A percentile compares a stretch with the other conserved stretches of the same genome.
These are phyloP conservation scores for Pyrocoelia pectoralis DNA, from an alignment of 2,888 invertebrate species.

Conservation along the genomic window DNA sequence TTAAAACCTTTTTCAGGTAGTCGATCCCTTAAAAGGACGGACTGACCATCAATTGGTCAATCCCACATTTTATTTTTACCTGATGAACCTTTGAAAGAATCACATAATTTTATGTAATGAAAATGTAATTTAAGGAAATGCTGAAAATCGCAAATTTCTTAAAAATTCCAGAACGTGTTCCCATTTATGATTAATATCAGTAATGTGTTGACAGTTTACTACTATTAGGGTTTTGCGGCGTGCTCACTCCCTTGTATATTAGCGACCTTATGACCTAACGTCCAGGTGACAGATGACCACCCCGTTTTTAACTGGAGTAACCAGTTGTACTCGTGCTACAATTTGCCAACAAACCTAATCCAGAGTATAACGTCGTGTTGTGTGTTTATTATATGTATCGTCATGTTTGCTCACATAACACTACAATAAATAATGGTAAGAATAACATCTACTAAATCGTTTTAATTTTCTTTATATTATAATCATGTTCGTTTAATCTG, in stretches of 20 bases:
- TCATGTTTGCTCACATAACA: background rate
- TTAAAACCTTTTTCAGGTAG: slow-evolving; percentile 53
- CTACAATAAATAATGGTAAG: background rate
- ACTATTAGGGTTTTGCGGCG: slow-evolving; percentile 61
- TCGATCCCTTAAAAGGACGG: slow-evolving; percentile 45
- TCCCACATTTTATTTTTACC: background rate
- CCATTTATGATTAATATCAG: slow-evolving; percentile 60
- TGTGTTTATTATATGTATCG: slow-evolving; percentile 14
- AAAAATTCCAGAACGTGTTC: slow-evolving; percentile 11
- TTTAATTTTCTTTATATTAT: background rate
- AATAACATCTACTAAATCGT: background rate
- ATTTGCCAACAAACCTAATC: slow-evolving; percentile 57
- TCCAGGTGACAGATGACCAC: slow-evolving; percentile 54
- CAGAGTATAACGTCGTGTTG: slow-evolving; percentile 29
- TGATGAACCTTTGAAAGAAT: too few species aligned
- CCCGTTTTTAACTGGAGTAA: slow-evolving; percentile 48
- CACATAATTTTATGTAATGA: background rate
- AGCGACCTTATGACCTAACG: slow-evolving; percentile 49
- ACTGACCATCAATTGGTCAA: slow-evolving; percentile 8
- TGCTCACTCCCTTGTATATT: slow-evolving; percentile 60
- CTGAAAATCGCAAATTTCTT: slow-evolving; percentile 6
- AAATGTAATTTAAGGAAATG: background rate
- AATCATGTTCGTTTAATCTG: too few species aligned
- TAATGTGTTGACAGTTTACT: slow-evolving; percentile 61
- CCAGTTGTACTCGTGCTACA: slow-evolving; percentile 48